Conservation (phyloP, 2,113 vertebrate species). For the Ptychochromis oligacanthus region DNA sequence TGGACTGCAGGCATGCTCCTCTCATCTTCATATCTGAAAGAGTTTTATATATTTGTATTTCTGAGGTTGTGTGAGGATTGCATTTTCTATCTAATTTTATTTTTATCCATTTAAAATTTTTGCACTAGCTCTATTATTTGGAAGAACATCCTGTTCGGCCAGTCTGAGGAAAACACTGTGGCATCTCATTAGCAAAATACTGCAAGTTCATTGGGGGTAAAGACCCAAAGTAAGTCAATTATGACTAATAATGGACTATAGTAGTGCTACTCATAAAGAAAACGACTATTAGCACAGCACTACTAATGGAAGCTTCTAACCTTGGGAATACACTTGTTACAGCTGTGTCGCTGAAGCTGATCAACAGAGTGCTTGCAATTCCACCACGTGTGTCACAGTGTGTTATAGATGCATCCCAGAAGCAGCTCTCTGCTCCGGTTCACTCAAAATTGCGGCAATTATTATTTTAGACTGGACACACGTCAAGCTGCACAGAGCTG, state of each 20-base stretch:
- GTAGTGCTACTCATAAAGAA: conserved; percentile 10
- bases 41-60: no score
- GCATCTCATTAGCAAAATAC: background rate
- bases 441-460: fast-evolving
- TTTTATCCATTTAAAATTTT: background rate
- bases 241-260: conserved; percentile 13
- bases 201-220: conserved; percentile 5
- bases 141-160: background rate
- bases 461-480: background rate
- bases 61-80: background rate
- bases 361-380: background rate
- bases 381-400: no score
- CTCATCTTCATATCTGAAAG: background rate
- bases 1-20: background rate
- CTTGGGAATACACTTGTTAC: background rate
- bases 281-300: conserved; percentile 4
- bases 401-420: background rate
- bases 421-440: background rate
- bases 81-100: background rate
- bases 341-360: background rate
- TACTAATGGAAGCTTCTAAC: conserved; percentile 1
- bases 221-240: background rate
- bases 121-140: background rate
- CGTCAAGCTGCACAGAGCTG: background rate
- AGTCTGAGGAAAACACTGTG: background rate